Percentiles rank a stretch among this genome's conserved stretches.
phyloP scores from a whole-genome alignment of 2,113 vertebrate species.

The Lamprologus ornatipinnis region DNA sequence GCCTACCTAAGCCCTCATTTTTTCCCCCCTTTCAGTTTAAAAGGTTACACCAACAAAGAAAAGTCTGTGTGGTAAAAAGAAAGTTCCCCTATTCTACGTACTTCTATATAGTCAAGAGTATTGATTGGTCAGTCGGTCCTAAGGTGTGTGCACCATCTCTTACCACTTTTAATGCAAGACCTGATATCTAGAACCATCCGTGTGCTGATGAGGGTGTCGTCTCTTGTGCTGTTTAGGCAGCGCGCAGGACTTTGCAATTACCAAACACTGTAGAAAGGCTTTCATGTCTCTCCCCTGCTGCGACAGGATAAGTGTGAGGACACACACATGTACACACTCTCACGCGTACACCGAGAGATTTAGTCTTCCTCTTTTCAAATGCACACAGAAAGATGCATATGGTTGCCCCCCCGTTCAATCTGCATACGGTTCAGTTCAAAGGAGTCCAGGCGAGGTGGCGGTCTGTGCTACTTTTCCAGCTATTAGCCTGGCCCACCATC shows the following conservation, averaged over 20 bases:
- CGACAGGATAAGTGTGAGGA: conserved; percentile 28
- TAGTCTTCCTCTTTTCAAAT: conserved; percentile 5
- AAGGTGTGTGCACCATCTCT: background rate
- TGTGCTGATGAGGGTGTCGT: conserved; percentile 8
- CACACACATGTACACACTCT: background rate
- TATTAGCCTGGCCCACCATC: conserved; percentile 41
- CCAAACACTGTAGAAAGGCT: conserved; percentile 24
- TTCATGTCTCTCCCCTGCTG: conserved; percentile 42
- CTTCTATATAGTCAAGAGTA: conserved; percentile 35
- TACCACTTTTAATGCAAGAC: background rate
- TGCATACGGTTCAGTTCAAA: conserved; percentile 46
- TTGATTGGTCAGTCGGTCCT: conserved; percentile 7
- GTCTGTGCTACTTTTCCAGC: conserved; percentile 41
- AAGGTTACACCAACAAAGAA: conserved; percentile 68
- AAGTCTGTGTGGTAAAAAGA: conserved; percentile 33
- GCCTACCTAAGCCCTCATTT: conserved; percentile 19
- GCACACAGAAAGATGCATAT: conserved; percentile 27
- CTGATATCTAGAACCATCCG: background rate
- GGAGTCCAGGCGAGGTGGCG: conserved; percentile 26
- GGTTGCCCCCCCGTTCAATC: conserved; percentile 12
- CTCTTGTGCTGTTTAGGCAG: conserved; percentile 25
- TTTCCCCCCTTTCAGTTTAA: conserved; percentile 44
- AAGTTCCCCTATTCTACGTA: conserved; percentile 33
- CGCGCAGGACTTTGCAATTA: conserved; percentile 20
- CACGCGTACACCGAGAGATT: background rate